phyloP scores from a whole-genome alignment of 2,797 vertebrate species.

The Natrix natrix region DNA sequence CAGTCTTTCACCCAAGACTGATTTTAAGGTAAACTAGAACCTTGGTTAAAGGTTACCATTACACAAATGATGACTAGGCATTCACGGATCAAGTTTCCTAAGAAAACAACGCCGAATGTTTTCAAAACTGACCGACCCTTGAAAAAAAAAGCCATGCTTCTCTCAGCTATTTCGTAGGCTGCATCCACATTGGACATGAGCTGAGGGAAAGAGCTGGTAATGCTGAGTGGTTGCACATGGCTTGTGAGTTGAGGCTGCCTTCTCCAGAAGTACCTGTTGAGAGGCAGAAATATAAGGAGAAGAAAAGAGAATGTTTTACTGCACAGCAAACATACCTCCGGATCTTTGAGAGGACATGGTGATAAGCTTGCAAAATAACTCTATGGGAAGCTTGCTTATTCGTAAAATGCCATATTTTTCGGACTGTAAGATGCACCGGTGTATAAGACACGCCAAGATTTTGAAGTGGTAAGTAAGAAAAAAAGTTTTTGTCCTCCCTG shows the following conservation, averaged over 20 bases:
- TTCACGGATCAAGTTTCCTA: not conserved
- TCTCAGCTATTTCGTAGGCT: conserved; percentile 60
- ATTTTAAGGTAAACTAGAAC: not conserved
- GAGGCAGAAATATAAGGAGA: not conserved
- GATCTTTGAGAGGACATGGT: not conserved
- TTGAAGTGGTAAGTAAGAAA: too few species aligned
- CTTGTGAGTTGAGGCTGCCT: conserved; percentile 54
- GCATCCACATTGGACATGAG: conserved; percentile 64
- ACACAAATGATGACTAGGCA: not conserved
- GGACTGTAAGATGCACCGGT: too few species aligned
- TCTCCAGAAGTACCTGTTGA: conserved; percentile 64
- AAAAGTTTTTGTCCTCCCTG: too few species aligned
- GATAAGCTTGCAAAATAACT: not conserved
- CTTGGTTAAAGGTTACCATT: not conserved
- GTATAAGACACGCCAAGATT: too few species aligned
- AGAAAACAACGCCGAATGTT: not conserved
- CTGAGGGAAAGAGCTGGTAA: conserved; percentile 66
- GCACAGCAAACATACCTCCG: not conserved
- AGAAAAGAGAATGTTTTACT: not conserved
- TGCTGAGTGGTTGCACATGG: conserved; percentile 53
- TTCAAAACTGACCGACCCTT: conserved; percentile 47
- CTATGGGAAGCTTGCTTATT: not conserved
- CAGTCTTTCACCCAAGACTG: not conserved
- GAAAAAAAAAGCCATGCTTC: conserved; percentile 60
- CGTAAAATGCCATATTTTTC: not conserved